These are phyloP conservation scores for Hetaerina americana DNA, from an alignment of 1,140 invertebrate species.

Conservation along the genomic window DNA sequence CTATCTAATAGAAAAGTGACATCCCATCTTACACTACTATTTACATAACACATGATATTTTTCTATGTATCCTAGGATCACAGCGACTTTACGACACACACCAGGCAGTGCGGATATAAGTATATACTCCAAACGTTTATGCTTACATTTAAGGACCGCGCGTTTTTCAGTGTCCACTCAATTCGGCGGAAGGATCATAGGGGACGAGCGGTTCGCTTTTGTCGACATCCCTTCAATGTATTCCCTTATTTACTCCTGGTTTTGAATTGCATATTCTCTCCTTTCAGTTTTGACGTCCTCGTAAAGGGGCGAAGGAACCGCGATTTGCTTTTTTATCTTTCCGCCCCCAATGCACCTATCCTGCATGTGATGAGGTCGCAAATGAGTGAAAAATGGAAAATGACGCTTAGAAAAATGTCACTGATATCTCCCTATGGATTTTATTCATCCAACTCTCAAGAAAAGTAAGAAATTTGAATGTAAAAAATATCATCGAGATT, in stretches of 20 bases:
- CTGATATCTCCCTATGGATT: neutral
- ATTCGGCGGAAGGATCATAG: neutral
- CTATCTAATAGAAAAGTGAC: conserved; percentile 2
- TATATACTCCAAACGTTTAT: neutral
- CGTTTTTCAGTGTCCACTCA: neutral
- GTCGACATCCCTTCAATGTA: neutral
- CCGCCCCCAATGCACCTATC: neutral
- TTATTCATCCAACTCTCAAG: no score
- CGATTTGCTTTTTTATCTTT: no score
- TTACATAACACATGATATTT: conserved; percentile 1
- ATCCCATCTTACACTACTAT: neutral
- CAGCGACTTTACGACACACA: neutral
- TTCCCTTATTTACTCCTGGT: neutral
- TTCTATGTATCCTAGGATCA: neutral
- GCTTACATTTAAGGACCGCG: neutral
- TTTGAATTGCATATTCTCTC: no score
- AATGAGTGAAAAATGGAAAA: neutral
- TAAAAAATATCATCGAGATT: no score
- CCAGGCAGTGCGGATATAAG: conserved; percentile 5
- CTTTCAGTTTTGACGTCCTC: no score
- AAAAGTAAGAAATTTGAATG: no score
- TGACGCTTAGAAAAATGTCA: neutral
- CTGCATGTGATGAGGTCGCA: neutral
- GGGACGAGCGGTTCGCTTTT: neutral
- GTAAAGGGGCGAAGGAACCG: no score